These are phyloP conservation scores for Hypercompe scribonia DNA, from an alignment of 2,888 invertebrate species.

Conservation along the genomic window DNA sequence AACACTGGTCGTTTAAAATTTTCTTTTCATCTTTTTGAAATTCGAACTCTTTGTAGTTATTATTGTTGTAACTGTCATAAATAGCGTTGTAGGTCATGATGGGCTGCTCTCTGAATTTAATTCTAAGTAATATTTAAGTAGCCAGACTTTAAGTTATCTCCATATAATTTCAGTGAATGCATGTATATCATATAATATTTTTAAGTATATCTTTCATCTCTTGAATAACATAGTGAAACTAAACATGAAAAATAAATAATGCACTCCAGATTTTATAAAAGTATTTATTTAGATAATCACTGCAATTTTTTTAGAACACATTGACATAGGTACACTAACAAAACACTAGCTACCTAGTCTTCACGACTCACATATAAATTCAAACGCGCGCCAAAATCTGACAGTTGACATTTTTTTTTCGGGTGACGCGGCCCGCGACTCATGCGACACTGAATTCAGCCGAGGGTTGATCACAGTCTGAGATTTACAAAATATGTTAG, in stretches of 20 bases:
- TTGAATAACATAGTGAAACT: not conserved
- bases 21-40: conserved; percentile 65
- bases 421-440: conserved; percentile 75
- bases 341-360: conserved; percentile 9
- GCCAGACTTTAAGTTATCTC: not conserved
- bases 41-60: conserved; percentile 60
- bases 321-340: not conserved
- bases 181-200: not conserved
- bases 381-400: conserved; percentile 54
- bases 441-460: conserved; percentile 76
- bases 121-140: not conserved
- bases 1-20: conserved; percentile 61
- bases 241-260: not conserved
- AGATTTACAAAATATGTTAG: conserved; percentile 82
- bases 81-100: conserved; percentile 72
- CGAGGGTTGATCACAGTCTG: conserved; percentile 74
- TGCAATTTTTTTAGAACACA: not conserved
- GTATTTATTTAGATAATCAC: not conserved
- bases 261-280: not conserved
- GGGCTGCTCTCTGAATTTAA: not conserved
- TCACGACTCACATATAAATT: conserved; percentile 32
- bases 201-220: not conserved
- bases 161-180: not conserved
- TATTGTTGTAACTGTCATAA: conserved; percentile 67
- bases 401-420: conserved; percentile 68